Evolutionary conservation across 2,888 invertebrate genomes (phyloP).

Genomic region (Eristalis arbustorum): DNA sequence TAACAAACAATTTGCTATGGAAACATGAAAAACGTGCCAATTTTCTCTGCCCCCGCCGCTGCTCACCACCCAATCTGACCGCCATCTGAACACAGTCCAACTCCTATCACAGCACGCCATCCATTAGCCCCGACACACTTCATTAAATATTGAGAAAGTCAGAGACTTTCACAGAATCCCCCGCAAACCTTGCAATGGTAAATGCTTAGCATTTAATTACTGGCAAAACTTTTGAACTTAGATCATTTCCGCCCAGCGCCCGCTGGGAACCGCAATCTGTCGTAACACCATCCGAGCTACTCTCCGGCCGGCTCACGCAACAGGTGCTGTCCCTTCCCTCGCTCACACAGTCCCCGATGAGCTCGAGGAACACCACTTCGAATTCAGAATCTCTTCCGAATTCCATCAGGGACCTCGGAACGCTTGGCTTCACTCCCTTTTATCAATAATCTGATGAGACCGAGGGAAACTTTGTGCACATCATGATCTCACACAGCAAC

Average conservation of each 20-base stretch:
- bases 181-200: conserved; percentile 3
- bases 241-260: background rate
- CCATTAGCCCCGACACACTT: background rate
- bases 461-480: conserved; percentile 27
- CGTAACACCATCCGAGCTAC: no score
- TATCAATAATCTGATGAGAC: conserved; percentile 33
- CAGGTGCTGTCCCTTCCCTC: conserved; percentile 30
- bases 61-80: background rate
- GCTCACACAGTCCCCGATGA: background rate
- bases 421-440: conserved; percentile 24
- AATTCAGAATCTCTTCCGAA: conserved; percentile 30
- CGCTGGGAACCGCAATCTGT: background rate
- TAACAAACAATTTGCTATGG: background rate
- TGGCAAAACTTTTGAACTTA: conserved; percentile 23
- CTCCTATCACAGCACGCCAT: background rate
- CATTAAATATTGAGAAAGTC: conserved; percentile 3
- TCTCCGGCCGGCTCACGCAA: conserved; percentile 14
- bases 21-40: background rate
- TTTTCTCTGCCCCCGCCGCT: background rate
- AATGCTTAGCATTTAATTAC: conserved; percentile 18
- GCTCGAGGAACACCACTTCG: conserved; percentile 25
- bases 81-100: background rate
- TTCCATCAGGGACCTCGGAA: conserved; percentile 9
- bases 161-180: background rate
- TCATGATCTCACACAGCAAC: background rate